Evolutionary conservation across 1,140 invertebrate species (phyloP).

Genomic region (Scaptomyza montana): DNA sequence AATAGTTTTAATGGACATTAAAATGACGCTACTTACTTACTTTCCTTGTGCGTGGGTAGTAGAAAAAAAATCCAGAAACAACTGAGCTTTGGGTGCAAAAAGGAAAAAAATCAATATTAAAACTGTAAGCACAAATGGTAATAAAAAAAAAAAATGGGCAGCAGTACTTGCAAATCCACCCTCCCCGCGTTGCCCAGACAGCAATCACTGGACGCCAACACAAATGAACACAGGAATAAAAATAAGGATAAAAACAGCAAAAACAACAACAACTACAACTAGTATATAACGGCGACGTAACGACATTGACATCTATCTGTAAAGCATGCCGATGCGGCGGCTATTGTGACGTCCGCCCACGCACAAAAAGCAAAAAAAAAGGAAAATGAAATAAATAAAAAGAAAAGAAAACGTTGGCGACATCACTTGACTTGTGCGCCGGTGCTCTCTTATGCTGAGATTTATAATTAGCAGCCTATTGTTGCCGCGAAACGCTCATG

Average conservation of each 20-base stretch:
- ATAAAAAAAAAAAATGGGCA: conserved; percentile 26
- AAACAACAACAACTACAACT: conserved; percentile 18
- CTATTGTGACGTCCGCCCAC: conserved; percentile 61
- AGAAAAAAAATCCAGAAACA: conserved; percentile 17
- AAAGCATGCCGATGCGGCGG: conserved; percentile 48
- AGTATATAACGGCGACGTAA: conserved; percentile 57
- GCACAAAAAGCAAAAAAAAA: conserved; percentile 37
- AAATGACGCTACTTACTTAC: conserved; percentile 30
- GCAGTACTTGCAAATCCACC: conserved; percentile 34
- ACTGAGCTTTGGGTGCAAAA: conserved; percentile 9
- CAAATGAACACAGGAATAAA: conserved; percentile 14
- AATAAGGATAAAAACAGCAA: background rate
- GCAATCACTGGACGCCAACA: conserved; percentile 38
- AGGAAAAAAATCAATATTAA: conserved; percentile 44
- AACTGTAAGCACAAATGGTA: conserved; percentile 19
- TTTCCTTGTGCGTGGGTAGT: conserved; percentile 10
- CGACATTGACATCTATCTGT: conserved; percentile 67
- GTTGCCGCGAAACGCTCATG: conserved; percentile 66
- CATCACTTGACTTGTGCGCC: conserved; percentile 51
- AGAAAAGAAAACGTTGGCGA: conserved; percentile 25
- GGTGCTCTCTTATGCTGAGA: conserved; percentile 63
- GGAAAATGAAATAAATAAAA: conserved; percentile 11
- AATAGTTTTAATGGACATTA: conserved; percentile 5
- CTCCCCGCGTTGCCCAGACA: conserved; percentile 40
- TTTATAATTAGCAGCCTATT: conserved; percentile 79